Evolutionary conservation across 2,113 vertebrate genomes (phyloP).

Genomic region (Dinomys branickii): DNA sequence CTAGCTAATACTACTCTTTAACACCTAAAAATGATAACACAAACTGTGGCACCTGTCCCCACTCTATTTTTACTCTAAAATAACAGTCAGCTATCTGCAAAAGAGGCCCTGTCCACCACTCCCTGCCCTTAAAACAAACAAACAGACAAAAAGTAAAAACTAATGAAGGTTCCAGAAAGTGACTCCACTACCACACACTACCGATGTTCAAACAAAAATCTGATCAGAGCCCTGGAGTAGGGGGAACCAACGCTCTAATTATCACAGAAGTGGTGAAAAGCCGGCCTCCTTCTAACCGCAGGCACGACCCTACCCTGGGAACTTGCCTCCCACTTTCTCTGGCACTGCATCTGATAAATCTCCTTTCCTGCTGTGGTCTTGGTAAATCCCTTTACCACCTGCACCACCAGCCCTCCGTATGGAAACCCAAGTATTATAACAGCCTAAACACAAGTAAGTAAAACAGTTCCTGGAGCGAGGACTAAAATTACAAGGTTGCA

Average conservation of each 20-base stretch:
- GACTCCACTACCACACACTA: not conserved
- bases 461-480: slow-evolving; percentile 1
- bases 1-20: not conserved
- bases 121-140: not conserved
- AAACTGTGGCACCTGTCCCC: not conserved
- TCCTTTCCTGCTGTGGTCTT: not conserved
- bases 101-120: not conserved
- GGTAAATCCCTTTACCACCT: not conserved
- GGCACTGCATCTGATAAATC: not conserved
- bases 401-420: not conserved
- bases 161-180: not conserved
- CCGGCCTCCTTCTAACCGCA: not conserved
- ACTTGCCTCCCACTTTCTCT: not conserved
- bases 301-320: not conserved
- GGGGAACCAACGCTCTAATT: not conserved
- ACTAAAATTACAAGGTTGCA: not conserved
- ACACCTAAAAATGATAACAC: not conserved
- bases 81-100: not conserved
- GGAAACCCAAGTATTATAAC: slow-evolving; percentile 25
- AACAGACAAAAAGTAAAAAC: not conserved
- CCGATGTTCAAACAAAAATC: not conserved
- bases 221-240: not conserved
- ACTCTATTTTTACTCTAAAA: not conserved
- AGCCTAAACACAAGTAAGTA: not conserved
- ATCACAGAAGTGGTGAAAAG: not conserved